These are phyloP conservation scores for Oryzias sinensis DNA, from an alignment of 2,797 vertebrate genomes.

Conservation along the genomic window DNA sequence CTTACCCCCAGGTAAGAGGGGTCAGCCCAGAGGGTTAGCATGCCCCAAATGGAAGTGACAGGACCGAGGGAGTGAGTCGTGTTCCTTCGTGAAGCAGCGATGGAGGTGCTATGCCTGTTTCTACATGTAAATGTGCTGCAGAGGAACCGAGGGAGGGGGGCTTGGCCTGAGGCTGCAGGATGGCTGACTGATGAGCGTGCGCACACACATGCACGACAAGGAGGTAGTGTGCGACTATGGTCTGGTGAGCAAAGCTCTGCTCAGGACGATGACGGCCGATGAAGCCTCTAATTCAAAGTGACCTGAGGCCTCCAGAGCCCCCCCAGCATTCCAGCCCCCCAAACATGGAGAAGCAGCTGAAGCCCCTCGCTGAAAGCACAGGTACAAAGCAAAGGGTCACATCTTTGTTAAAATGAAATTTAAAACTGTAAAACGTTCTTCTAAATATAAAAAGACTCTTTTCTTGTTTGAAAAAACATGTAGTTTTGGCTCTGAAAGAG, in stretches of 20 bases:
- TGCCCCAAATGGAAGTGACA: constrained; percentile 59
- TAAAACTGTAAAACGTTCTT: too few relatives aligned
- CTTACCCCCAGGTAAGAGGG: constrained; percentile 41
- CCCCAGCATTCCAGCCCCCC: too few relatives aligned
- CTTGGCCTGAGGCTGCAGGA: constrained; percentile 34
- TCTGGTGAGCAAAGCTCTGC: constrained; percentile 5
- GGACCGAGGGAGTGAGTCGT: constrained; percentile 11
- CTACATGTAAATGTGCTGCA: constrained; percentile 44
- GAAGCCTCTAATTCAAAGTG: constrained; percentile 34
- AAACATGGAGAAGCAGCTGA: too few relatives aligned
- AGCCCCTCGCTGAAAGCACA: too few relatives aligned
- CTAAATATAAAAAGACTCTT: too few relatives aligned
- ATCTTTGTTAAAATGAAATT: too few relatives aligned
- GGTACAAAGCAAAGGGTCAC: too few relatives aligned
- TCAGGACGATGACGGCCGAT: constrained; percentile 21
- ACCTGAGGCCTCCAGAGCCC: constrained; percentile 9
- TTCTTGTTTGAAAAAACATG: too few relatives aligned
- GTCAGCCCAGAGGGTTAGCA: constrained; percentile 40
- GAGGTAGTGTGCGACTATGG: constrained; percentile 34
- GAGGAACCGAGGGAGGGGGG: constrained; percentile 16
- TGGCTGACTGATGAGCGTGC: constrained; percentile 25
- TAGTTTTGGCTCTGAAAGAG: too few relatives aligned
- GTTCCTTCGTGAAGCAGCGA: constrained; percentile 9
- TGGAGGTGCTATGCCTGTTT: constrained; percentile 36
- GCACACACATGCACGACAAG: constrained; percentile 17